A percentile compares a stretch with the other conserved stretches of the same genome.
These are phyloP conservation scores for Sylvia borin DNA, from an alignment of 2,797 vertebrate genomes.

Conservation along the genomic window DNA sequence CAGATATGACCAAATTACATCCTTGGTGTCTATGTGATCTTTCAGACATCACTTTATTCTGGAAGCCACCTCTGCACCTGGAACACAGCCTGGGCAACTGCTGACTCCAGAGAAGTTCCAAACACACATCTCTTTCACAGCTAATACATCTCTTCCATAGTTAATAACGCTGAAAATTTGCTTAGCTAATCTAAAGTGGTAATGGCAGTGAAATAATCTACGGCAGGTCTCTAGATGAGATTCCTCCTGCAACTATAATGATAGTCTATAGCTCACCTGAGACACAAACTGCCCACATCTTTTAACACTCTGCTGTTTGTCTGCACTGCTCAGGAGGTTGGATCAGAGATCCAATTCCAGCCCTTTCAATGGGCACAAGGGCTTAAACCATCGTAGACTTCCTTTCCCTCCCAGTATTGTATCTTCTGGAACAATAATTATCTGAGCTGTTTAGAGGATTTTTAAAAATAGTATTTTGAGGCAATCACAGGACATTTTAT, in stretches of 20 bases:
- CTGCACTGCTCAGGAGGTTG: neutral
- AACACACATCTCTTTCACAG: neutral
- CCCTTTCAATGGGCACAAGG: neutral
- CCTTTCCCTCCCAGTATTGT: neutral
- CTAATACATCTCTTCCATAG: neutral
- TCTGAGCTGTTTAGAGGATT: neutral
- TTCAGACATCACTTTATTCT: neutral
- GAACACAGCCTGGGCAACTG: neutral
- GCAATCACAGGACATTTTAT: neutral
- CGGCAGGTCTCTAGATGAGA: neutral
- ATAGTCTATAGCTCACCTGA: neutral
- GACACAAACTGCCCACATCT: neutral
- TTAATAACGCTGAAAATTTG: neutral
- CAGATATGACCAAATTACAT: neutral
- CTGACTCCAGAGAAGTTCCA: neutral
- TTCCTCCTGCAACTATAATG: neutral
- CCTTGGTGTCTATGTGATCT: neutral
- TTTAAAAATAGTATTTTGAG: neutral
- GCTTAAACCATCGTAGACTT: neutral
- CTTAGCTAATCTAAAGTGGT: neutral
- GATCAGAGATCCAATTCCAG: neutral
- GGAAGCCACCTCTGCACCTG: neutral
- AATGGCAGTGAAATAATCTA: neutral
- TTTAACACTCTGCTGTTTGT: neutral
- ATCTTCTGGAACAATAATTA: neutral